Evolutionary conservation across 2,888 invertebrate species (phyloP).

Genomic region (Mimas tiliae): DNA sequence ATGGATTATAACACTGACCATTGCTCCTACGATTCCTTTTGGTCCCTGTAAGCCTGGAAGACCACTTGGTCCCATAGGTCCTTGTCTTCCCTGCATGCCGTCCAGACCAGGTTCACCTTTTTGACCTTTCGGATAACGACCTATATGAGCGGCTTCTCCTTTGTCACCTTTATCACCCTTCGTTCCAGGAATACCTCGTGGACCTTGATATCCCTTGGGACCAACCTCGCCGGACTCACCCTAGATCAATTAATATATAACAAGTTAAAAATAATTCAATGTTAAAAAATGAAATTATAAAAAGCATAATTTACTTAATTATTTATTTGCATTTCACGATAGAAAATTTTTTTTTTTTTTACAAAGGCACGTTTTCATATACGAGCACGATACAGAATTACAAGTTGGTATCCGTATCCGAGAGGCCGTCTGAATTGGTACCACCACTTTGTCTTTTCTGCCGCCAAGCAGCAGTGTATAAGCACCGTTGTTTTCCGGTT

Average conservation of each 20-base stretch:
- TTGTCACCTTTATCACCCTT: constrained; percentile 90
- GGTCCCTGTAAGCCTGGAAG: constrained; percentile 84
- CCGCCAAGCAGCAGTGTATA: too few relatives aligned
- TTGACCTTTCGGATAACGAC: constrained; percentile 90
- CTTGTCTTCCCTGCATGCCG: constrained; percentile 88
- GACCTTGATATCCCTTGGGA: constrained; percentile 88
- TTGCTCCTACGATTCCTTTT: constrained; percentile 86
- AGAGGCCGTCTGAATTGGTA: too few relatives aligned
- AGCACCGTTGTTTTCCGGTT: too few relatives aligned
- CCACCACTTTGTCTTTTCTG: too few relatives aligned
- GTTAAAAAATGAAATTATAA: background rate
- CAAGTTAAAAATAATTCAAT: background rate
- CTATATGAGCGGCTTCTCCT: constrained; percentile 91
- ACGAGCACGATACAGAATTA: too few relatives aligned
- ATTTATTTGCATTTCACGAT: too few relatives aligned
- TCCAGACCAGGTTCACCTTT: constrained; percentile 93
- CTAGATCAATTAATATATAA: constrained; percentile 58
- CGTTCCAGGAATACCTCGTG: constrained; percentile 89
- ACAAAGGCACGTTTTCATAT: too few relatives aligned
- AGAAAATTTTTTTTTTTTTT: too few relatives aligned
- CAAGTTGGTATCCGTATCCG: too few relatives aligned
- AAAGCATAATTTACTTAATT: too few relatives aligned
- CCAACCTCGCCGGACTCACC: constrained; percentile 91
- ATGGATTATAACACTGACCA: constrained; percentile 65
- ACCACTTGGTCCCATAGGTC: constrained; percentile 87